Percentiles rank a stretch among this genome's conserved stretches.
Conservation (phyloP, 2,888 invertebrate genomes). For the Mythimna impura region DNA sequence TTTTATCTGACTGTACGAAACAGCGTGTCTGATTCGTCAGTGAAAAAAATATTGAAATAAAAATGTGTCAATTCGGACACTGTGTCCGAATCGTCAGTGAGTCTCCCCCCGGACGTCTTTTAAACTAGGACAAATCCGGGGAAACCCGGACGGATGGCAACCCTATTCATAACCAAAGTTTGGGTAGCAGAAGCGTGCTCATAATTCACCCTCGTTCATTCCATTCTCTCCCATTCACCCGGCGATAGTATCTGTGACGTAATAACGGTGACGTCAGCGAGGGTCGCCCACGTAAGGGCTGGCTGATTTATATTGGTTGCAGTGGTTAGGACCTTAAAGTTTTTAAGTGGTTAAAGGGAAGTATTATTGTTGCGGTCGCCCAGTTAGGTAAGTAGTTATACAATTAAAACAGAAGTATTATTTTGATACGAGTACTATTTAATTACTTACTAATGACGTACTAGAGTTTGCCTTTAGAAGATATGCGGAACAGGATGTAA, state of each 20-base stretch:
- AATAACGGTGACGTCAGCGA: slow-evolving; percentile 29
- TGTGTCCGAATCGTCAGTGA: no score
- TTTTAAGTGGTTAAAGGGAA: slow-evolving; percentile 10
- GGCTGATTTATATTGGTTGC: slow-evolving; percentile 28
- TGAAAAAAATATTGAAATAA: no score
- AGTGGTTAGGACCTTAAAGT: slow-evolving; percentile 29
- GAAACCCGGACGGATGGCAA: no score
- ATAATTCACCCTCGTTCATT: slow-evolving; percentile 40
- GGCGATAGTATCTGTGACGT: slow-evolving; percentile 41
- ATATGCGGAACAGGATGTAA: no score
- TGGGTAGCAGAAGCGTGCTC: slow-evolving; percentile 4
- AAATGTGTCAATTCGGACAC: no score
- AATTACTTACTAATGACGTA: no score
- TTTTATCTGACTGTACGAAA: no score
- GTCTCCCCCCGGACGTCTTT: no score
- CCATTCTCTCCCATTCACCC: slow-evolving; percentile 27
- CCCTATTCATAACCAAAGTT: slow-evolving; percentile 20
- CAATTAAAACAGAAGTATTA: neutral
- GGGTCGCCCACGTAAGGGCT: slow-evolving; percentile 20
- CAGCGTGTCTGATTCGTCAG: no score
- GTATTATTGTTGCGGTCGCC: slow-evolving; percentile 6
- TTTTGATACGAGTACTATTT: no score
- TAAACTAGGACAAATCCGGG: no score
- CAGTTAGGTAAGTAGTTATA: neutral
- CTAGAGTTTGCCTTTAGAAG: no score